These are phyloP conservation scores for Lepilemur ruficaudatus DNA, from an alignment of 2,797 vertebrate genomes.

Conservation along the genomic window DNA sequence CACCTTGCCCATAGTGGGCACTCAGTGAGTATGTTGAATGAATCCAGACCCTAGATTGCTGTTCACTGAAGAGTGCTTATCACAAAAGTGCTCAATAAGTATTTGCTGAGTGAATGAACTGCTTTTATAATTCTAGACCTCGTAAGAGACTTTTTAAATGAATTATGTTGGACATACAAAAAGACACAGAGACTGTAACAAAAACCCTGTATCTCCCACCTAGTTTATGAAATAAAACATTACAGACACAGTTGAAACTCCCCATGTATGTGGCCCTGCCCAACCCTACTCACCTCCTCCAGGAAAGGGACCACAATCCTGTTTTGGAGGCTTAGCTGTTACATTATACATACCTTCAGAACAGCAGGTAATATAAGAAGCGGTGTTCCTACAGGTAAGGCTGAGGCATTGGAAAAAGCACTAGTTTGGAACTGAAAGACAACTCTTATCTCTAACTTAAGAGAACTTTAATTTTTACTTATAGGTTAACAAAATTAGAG, in stretches of 20 bases:
- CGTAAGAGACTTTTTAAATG: not conserved
- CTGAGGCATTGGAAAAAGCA: not conserved
- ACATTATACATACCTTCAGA: not conserved
- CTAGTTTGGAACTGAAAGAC: not conserved
- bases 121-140: not conserved
- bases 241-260: not conserved
- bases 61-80: not conserved
- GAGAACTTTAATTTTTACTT: not conserved
- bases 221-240: not conserved
- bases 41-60: not conserved
- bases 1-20: not conserved
- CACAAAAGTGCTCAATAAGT: not conserved
- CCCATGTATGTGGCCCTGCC: too few relatives aligned
- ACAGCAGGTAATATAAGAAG: not conserved
- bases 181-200: not conserved
- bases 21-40: not conserved
- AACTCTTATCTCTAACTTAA: not conserved
- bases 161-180: not conserved
- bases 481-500: not conserved
- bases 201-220: not conserved
- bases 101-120: not conserved
- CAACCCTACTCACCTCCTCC: not conserved
- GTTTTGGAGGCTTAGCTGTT: not conserved
- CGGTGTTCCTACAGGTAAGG: not conserved
- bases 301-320: not conserved